Evolutionary conservation across 2,113 vertebrate genomes (phyloP).

Genomic region (Spilogale gracilis): DNA sequence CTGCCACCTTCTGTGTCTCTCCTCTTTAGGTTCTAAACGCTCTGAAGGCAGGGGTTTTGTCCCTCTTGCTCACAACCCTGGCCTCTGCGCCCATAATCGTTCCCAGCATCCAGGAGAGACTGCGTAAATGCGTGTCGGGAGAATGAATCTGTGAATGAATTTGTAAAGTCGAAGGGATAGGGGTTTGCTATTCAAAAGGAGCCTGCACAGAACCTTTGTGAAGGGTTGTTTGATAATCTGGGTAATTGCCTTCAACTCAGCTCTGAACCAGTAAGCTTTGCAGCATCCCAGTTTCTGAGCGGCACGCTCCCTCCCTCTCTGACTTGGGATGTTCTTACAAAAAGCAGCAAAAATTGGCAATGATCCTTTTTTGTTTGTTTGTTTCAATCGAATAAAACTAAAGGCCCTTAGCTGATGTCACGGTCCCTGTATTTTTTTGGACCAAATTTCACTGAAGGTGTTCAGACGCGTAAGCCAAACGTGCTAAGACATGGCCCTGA

Average conservation of each 20-base stretch:
- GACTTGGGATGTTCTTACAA: not conserved
- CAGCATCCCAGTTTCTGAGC: not conserved
- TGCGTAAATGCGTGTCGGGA: not conserved
- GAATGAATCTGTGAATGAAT: not conserved
- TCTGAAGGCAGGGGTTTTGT: not conserved
- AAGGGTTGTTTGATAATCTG: not conserved
- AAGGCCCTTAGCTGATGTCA: not conserved
- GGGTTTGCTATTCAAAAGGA: not conserved
- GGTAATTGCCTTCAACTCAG: not conserved
- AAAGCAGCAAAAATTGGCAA: not conserved
- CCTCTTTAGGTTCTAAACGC: not conserved
- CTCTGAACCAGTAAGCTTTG: not conserved
- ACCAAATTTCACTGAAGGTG: not conserved
- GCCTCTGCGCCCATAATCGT: fast-evolving
- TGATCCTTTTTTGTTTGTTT: not conserved
- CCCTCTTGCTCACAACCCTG: not conserved
- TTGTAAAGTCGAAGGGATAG: not conserved
- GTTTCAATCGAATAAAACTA: not conserved
- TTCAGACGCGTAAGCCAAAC: not conserved
- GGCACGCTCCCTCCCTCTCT: fast-evolving
- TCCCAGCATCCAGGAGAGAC: not conserved
- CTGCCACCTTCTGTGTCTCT: fast-evolving
- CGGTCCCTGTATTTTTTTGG: not conserved
- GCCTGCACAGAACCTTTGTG: not conserved
- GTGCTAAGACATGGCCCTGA: not conserved